These are phyloP conservation scores for Alentia gelatinosa DNA, from an alignment of 2,888 invertebrate genomes.

Conservation along the genomic window DNA sequence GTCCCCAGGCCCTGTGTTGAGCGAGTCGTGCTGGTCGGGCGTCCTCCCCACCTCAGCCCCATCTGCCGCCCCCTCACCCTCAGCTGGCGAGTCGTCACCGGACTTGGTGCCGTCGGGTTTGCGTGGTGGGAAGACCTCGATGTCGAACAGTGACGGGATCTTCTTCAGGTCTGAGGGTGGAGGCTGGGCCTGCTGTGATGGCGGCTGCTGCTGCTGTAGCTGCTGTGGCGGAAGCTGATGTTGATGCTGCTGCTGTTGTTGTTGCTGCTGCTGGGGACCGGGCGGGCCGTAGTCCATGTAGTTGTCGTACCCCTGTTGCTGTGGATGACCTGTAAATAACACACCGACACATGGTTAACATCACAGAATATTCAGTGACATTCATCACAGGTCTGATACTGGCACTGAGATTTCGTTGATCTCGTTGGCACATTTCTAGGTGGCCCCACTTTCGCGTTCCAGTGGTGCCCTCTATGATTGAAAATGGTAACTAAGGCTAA, in stretches of 20 bases:
- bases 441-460: no score
- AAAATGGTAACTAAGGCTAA: no score
- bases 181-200: neutral
- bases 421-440: no score
- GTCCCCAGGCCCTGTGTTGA: neutral
- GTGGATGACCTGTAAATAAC: neutral
- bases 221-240: neutral
- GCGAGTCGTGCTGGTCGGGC: neutral
- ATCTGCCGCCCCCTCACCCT: neutral
- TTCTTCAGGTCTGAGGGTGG: constrained; percentile 67
- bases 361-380: neutral
- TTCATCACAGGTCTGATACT: no score
- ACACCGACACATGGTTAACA: no score
- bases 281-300: neutral
- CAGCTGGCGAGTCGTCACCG: constrained; percentile 47
- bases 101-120: constrained; percentile 55
- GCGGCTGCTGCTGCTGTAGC: neutral
- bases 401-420: no score
- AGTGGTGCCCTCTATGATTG: no score
- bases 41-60: neutral
- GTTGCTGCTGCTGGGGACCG: neutral
- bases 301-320: neutral
- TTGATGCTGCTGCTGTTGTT: neutral
- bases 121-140: constrained; percentile 71
- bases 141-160: constrained; percentile 79